Evolutionary conservation across 2,113 vertebrate species (phyloP), one percentile per base, ranked within the genome.

Genomic region (Coryphaenoides rupestris): DNA sequence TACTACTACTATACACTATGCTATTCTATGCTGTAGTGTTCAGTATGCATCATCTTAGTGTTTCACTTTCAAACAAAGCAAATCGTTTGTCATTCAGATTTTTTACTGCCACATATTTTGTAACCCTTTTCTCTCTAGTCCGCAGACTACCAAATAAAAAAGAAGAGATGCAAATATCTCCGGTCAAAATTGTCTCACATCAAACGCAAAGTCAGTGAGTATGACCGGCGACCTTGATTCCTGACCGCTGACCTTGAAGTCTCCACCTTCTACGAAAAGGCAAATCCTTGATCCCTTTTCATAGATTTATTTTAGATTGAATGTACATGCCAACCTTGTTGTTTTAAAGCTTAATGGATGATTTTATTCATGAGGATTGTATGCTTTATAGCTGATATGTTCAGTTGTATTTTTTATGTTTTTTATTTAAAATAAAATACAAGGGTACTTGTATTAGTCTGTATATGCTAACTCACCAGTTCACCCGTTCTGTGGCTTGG

Each of bases 121-220:
- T n/a, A n/a, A 53, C 24, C 60, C 54, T 40, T 40, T 40, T 3
- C 9, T 15, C 33, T 68, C 17, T 63, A 96, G 94, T 91, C 93
- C n/a, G n/a, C 89, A 68, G 89, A 91, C 28, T 95, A 94, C 71
- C 90, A 90, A 74, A 82, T 73, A 28, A 94, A 92, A 75, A 95
- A 90, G 86, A 89, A 76, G 69, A 88, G 82, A 50, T 90, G 88
- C 76, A 94, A 92, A 72, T 83, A 91, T 55, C 86, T 96, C 56
- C 88, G 91, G 74, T 83, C 82, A 59, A 95, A 92, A 80, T 86
- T 96, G 59, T 91, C 93, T 0, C 91, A 95, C 74, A 89, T 96
- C 84, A 96, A 96, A 84, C 89, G 65, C 65, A 94, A 86, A 89
- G 92, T 96, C 74, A 89, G 80, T 7, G 90, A 95, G 49, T 96